These are phyloP conservation scores for Drosophila mayaguana DNA, from an alignment of 2,888 invertebrate genomes.

Conservation along the genomic window DNA sequence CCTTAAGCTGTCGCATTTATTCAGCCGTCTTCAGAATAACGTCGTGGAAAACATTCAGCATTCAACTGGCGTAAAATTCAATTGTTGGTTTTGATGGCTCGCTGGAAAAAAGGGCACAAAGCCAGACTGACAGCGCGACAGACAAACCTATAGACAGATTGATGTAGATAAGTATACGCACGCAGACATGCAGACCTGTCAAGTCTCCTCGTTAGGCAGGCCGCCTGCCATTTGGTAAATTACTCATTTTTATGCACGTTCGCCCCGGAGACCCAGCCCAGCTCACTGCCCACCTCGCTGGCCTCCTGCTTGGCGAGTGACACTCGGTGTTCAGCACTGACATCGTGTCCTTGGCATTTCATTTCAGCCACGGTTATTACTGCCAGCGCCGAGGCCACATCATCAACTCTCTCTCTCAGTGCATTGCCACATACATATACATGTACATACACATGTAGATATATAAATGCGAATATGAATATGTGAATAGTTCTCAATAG, in stretches of 20 bases:
- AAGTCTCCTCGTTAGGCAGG: conserved; percentile 54
- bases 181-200: conserved; percentile 30
- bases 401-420: conserved; percentile 29
- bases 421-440: conserved; percentile 24
- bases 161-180: conserved; percentile 21
- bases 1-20: neutral
- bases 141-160: conserved; percentile 18
- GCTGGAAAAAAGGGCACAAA: conserved; percentile 22
- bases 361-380: conserved; percentile 60
- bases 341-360: conserved; percentile 71
- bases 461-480: conserved; percentile 24
- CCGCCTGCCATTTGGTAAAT: conserved; percentile 53
- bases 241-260: conserved; percentile 49
- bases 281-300: neutral
- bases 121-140: conserved; percentile 12
- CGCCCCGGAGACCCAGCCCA: conserved; percentile 32
- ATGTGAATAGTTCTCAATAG: conserved; percentile 29
- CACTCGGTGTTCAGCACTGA: conserved; percentile 66
- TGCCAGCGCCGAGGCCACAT: conserved; percentile 40
- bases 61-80: conserved; percentile 39
- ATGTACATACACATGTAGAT: too few species aligned
- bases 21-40: neutral
- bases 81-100: conserved; percentile 42
- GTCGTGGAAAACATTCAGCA: neutral
- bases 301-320: conserved; percentile 43